Evolutionary conservation across 1,140 invertebrate species (phyloP).

Genomic region (Sesamia nonagrioides): DNA sequence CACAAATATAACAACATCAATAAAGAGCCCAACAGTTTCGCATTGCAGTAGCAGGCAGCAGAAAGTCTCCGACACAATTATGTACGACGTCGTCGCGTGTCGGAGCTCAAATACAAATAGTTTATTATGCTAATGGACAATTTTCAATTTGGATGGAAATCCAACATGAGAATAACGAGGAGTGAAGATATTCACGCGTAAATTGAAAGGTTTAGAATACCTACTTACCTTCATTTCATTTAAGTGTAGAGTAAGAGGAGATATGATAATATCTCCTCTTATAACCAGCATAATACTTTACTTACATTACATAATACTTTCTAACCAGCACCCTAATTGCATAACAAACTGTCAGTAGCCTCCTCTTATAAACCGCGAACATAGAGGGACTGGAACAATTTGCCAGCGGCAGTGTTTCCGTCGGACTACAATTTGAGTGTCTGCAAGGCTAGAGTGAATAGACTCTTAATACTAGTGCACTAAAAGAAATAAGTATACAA

Average conservation of each 20-base stretch:
- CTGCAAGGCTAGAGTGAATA: no score
- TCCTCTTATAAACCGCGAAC: no score
- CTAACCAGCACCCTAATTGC: no score
- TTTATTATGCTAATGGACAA: slow-evolving; percentile 45
- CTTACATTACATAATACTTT: no score
- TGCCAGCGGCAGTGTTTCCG: no score
- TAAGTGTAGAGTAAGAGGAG: background rate
- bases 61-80: slow-evolving; percentile 15
- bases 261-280: background rate
- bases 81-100: slow-evolving; percentile 38
- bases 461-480: no score
- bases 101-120: slow-evolving; percentile 44
- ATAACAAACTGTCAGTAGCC: no score
- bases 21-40: slow-evolving; percentile 7
- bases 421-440: no score
- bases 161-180: background rate
- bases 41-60: slow-evolving; percentile 4
- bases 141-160: slow-evolving; percentile 49
- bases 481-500: no score
- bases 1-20: background rate
- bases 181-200: slow-evolving; percentile 18
- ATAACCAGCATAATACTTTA: no score
- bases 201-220: background rate
- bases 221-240: slow-evolving; percentile 19
- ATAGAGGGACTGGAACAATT: no score